Evolutionary conservation across 2,797 vertebrate species (phyloP), one percentile per base, ranked within the genome.

Genomic region (Propithecus deckenii): DNA sequence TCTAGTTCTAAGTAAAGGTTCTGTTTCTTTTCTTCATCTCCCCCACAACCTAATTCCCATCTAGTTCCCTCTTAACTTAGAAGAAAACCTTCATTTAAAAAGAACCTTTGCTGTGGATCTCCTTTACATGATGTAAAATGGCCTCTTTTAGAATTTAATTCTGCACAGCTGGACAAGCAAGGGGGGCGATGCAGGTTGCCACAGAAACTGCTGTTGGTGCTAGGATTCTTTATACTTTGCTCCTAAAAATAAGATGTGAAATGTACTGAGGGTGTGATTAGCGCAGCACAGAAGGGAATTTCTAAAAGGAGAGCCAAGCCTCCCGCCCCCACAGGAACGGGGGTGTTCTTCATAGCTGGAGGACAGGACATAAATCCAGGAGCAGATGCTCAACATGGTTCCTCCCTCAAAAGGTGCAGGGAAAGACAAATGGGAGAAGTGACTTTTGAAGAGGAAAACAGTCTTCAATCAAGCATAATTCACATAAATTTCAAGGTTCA

Each of bases 211-310:
- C 96, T 96, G 91, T 86, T 96, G 96, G 96, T 96, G 92, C 96
- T 94, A 90, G 97, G 92, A 96, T 96, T 90, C 97, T 97, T 97
- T 97, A 96, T 98, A 96, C 97, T 97, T 97, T 96, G 95, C 97
- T 97, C 97, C 98, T 98, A 98, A 98, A 98, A 98, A 98, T 97
- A 98, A 97, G 96, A 97, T 94, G 95, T 97, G 97, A 97, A 97
- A 98, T 98, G 97, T 95, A 96, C 96, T 0, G 61, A 97, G 98
- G 98, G 97, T 98, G 98, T 97, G 97, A 97, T 98, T 97, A 97
- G 92, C 12, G 17, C 89, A 89, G 96, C 96, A 97, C 98, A 98
- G 98, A 98, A 97, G 97, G 98, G 97, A 97, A 95, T 97, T 97
- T 98, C 98, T 98, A 98, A 98, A 98, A 97, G 94, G 93, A 97